Conservation (phyloP, 2,113 vertebrate species). For the Pachycephala philippinensis region DNA sequence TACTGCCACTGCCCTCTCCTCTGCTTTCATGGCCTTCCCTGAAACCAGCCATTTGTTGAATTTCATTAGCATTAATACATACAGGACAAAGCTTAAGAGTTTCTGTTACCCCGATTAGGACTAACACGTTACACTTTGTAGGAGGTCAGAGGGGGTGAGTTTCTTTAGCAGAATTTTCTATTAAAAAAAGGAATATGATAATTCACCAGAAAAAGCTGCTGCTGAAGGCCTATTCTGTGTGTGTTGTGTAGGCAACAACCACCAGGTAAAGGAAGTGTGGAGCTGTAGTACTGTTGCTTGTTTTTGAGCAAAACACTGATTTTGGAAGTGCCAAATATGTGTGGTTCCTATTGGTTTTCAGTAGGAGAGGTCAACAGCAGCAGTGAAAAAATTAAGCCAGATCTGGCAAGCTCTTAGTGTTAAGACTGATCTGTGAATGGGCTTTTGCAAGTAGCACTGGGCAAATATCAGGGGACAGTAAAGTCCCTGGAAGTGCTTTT, state of each 20-base stretch:
- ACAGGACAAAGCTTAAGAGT: conserved; percentile 5
- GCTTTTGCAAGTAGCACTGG: neutral
- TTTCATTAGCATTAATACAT: conserved; percentile 31
- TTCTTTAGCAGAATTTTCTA: neutral
- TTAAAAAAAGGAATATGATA: neutral
- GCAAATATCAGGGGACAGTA: neutral
- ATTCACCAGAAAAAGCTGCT: neutral
- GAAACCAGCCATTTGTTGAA: conserved; percentile 1
- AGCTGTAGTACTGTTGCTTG: neutral
- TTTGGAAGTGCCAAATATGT: neutral
- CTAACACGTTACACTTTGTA: neutral
- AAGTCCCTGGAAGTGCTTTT: neutral
- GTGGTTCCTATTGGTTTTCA: neutral
- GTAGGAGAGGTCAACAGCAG: neutral
- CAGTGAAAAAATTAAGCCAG: neutral
- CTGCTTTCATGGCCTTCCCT: neutral
- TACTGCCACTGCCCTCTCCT: neutral
- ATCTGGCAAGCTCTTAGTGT: neutral
- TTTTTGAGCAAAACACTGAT: neutral
- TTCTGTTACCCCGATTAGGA: neutral
- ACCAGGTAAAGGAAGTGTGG: neutral
- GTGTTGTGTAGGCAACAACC: neutral
- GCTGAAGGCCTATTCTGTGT: neutral
- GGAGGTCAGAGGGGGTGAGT: neutral
- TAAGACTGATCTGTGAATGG: neutral